Percentiles rank a stretch among this genome's conserved stretches.
Conservation (phyloP, 1,140 invertebrate genomes). For the Anastrepha obliqua region DNA sequence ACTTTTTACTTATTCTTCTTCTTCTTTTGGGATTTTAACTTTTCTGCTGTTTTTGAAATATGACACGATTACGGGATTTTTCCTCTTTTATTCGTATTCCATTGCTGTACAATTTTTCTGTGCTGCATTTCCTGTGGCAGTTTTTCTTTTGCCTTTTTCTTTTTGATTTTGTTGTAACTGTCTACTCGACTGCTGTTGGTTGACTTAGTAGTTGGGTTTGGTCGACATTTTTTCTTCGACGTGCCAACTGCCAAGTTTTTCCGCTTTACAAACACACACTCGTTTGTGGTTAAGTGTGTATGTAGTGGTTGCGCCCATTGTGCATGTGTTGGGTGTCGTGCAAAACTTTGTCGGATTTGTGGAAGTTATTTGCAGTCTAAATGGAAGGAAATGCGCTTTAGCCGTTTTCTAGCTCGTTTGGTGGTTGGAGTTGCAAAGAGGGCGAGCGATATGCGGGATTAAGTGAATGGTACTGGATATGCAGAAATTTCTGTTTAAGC, state of each 20-base stretch:
- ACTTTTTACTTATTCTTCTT: conserved; percentile 36
- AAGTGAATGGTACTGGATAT: conserved; percentile 1
- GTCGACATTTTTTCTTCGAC: conserved; percentile 21
- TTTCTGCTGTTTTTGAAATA: conserved; percentile 67
- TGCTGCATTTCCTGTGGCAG: neutral
- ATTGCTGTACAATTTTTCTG: conserved; percentile 25
- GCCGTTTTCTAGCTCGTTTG: neutral
- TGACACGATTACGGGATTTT: conserved; percentile 66
- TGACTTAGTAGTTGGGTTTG: conserved; percentile 21
- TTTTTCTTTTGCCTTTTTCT: conserved; percentile 23
- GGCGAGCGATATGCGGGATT: conserved; percentile 1
- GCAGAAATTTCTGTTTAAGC: neutral
- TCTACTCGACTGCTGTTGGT: neutral
- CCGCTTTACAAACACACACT: neutral
- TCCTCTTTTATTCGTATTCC: conserved; percentile 42
- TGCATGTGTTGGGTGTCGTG: conserved; percentile 17
- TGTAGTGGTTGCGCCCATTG: neutral
- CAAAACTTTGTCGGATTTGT: conserved; percentile 52
- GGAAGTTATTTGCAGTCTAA: conserved; percentile 53
- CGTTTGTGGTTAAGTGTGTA: conserved; percentile 8
- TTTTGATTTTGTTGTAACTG: neutral
- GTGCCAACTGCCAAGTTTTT: conserved; percentile 35
- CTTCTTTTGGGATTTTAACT: conserved; percentile 56
- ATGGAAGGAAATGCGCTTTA: conserved; percentile 25
- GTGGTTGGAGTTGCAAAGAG: neutral